phyloP scores from a whole-genome alignment of 2,888 invertebrate genomes.

The Argyresthia goedartella region DNA sequence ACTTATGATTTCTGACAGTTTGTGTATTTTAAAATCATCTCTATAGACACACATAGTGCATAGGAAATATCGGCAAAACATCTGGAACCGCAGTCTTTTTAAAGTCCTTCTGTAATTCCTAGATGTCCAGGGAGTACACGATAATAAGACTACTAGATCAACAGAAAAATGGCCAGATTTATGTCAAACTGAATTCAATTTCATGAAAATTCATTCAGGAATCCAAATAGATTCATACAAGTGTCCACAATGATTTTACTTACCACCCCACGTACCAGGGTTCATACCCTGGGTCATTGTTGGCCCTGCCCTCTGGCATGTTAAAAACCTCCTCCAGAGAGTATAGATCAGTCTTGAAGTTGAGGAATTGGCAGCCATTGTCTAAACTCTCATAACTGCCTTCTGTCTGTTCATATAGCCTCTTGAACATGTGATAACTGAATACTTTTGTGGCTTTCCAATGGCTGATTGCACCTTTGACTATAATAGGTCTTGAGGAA shows the following conservation, averaged over 20 bases:
- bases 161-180: neutral
- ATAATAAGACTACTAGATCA: too few species aligned
- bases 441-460: constrained; percentile 83
- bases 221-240: neutral
- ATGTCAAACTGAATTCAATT: too few species aligned
- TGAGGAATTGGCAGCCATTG: constrained; percentile 88
- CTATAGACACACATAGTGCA: too few species aligned
- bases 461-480: constrained; percentile 79
- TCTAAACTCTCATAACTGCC: constrained; percentile 82
- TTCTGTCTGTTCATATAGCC: constrained; percentile 75
- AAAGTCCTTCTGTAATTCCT: too few species aligned
- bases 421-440: constrained; percentile 76
- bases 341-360: constrained; percentile 86
- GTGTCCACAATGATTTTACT: constrained; percentile 27
- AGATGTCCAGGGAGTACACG: too few species aligned
- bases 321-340: constrained; percentile 82
- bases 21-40: too few species aligned
- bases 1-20: too few species aligned
- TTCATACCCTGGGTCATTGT: constrained; percentile 70
- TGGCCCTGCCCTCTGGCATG: constrained; percentile 77
- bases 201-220: too few species aligned
- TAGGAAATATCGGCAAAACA: too few species aligned
- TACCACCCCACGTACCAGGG: constrained; percentile 95
- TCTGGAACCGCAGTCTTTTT: too few species aligned
- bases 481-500: constrained; percentile 82